phyloP scores from a whole-genome alignment of 2,113 vertebrate species.

The Thunnus thynnus region DNA sequence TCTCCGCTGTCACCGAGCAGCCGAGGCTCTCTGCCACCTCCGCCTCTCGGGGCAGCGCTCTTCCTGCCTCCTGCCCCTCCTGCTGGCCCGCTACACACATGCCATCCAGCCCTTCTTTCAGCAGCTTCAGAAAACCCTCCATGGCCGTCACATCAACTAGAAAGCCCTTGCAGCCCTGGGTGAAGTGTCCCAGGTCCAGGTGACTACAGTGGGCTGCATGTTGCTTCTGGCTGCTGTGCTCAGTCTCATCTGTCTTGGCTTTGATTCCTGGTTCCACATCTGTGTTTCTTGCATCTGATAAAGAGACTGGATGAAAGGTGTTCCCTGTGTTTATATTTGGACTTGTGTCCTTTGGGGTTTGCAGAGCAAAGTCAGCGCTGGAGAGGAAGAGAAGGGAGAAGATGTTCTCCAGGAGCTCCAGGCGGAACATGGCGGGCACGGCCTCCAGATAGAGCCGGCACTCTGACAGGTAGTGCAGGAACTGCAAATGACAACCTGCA shows the following conservation, averaged over 20 bases:
- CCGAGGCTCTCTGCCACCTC: slow-evolving; percentile 85
- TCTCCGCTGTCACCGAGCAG: slow-evolving; percentile 85
- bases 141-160: slow-evolving; percentile 88
- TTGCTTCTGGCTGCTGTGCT: slow-evolving; percentile 17
- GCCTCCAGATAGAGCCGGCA: slow-evolving; percentile 91
- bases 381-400: slow-evolving; percentile 96
- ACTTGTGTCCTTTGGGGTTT: slow-evolving; percentile 50
- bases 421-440: slow-evolving; percentile 88
- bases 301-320: background rate
- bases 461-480: slow-evolving; percentile 89
- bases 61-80: slow-evolving; percentile 78
- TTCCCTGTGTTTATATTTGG: background rate
- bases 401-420: slow-evolving; percentile 98
- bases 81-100: slow-evolving; percentile 86
- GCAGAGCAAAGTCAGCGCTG: slow-evolving; percentile 86
- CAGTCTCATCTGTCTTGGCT: background rate
- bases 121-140: slow-evolving; percentile 90
- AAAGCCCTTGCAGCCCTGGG: slow-evolving; percentile 87
- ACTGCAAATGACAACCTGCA: slow-evolving; percentile 85
- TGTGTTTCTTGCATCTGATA: slow-evolving; percentile 1
- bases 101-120: slow-evolving; percentile 90
- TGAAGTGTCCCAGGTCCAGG: slow-evolving; percentile 89
- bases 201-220: no score
- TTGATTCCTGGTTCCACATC: slow-evolving; percentile 24
- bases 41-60: slow-evolving; percentile 71